Evolutionary conservation across 2,797 vertebrate genomes (phyloP).

Genomic region (Darevskia mixta): DNA sequence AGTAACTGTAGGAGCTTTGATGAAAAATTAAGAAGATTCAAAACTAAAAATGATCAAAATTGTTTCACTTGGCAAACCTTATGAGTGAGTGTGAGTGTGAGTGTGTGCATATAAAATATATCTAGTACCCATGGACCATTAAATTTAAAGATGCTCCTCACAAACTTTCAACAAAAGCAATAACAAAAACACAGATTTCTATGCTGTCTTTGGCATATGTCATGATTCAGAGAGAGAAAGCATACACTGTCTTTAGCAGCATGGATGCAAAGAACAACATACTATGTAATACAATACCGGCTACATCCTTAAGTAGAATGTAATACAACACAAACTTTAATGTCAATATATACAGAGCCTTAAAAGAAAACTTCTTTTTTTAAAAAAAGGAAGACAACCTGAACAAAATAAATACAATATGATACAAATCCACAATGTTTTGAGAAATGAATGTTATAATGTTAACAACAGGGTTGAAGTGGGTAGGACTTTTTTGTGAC

Average conservation of each 20-base stretch:
- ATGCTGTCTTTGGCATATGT: constrained; percentile 74
- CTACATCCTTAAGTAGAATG: constrained; percentile 69
- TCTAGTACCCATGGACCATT: constrained; percentile 67
- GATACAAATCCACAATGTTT: constrained; percentile 93
- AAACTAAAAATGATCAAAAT: constrained; percentile 54
- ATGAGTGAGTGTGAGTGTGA: too few relatives aligned
- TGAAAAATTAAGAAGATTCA: neutral
- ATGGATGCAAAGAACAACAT: constrained; percentile 62
- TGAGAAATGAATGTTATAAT: constrained; percentile 76
- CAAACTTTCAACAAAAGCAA: constrained; percentile 68
- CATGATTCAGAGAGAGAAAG: constrained; percentile 56
- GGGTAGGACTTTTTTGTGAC: constrained; percentile 58
- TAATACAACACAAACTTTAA: constrained; percentile 88
- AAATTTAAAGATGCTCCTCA: constrained; percentile 66
- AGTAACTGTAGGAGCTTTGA: neutral
- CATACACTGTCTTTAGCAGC: constrained; percentile 62
- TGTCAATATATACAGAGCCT: constrained; percentile 94
- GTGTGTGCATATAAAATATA: too few relatives aligned
- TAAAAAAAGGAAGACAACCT: constrained; percentile 80
- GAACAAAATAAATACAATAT: constrained; percentile 98
- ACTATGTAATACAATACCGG: constrained; percentile 64
- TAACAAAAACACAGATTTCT: constrained; percentile 71
- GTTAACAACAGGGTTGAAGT: constrained; percentile 39
- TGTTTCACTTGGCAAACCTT: constrained; percentile 67
- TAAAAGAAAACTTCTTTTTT: constrained; percentile 90